Evolutionary conservation across 2,888 invertebrate species (phyloP), one percentile per base, ranked within the genome.

Genomic region (Mesorhabditis spiculigera): DNA sequence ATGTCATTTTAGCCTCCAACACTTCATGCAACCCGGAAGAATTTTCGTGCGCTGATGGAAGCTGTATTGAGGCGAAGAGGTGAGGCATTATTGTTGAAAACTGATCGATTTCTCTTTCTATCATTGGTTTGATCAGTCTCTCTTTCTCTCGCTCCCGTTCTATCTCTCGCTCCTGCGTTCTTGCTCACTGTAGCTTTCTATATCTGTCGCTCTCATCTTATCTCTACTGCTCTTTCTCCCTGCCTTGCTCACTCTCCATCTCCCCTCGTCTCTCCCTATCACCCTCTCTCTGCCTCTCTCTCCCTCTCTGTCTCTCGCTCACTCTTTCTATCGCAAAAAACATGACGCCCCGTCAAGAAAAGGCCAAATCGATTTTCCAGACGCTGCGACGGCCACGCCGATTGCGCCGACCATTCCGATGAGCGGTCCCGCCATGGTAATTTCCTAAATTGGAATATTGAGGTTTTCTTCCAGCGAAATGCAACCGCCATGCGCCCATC

Each of bases 391-490:
- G 91, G 92, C 1, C 93, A 94, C 80, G 90, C 92, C 81, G 95
- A 96, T 87, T 96, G 96, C 86, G 91, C 90, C 0, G 96, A 96
- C 86, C 90, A 90, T 8, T 93, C 92, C 0, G 96, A 96, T 86
- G 96, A 97, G 87, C 88, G 89, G 66, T 90, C 70, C 42, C 71
- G 71, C 28, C 75, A 77, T 45, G 80, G 77, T 77, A 45, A 66
- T 45, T 50, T 6, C 4, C 5, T 4, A 50, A 50, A 4, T 10
- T n/a, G n/a, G 10, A 16, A 10, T 42, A 16, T 8, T 43, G 16
- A 16, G 43, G 4, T 42, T 65, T 44, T n/a, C 5, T 45, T 75
- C 63, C 68, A 78, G 78, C 76, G 66, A 71, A 74, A 65, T 81
- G 81, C 72, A 73, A 75, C 42, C 73, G 73, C 28, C 78, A 77